These are phyloP conservation scores for Heterohyrax brucei DNA, from an alignment of 2,797 vertebrate genomes.

Conservation along the genomic window DNA sequence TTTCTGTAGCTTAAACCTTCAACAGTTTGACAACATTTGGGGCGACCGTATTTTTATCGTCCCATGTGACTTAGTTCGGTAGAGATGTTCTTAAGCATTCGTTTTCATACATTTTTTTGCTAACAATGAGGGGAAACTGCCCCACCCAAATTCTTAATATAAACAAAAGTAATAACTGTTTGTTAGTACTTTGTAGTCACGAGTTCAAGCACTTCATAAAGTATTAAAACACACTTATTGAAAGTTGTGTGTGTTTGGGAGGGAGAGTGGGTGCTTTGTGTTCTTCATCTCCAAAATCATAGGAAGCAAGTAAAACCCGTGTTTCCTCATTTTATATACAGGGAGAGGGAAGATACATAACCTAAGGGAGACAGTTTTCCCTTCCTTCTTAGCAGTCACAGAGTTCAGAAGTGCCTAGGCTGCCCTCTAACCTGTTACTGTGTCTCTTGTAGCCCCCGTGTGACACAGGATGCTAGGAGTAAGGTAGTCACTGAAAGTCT, in stretches of 20 bases:
- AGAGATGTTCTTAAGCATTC: slow-evolving; percentile 49
- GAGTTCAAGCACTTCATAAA: neutral
- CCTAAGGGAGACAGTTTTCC: neutral
- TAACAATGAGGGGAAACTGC: neutral
- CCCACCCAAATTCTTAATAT: slow-evolving; percentile 6
- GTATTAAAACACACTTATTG: slow-evolving; percentile 30
- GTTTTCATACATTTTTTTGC: neutral
- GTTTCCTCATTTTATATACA: neutral
- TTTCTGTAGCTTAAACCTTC: neutral
- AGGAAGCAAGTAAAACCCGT: neutral
- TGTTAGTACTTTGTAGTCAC: slow-evolving; percentile 24
- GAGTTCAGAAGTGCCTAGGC: neutral
- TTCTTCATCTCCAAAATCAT: neutral
- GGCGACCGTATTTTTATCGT: neutral
- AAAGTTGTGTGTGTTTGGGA: slow-evolving; percentile 22
- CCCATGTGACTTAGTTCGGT: neutral
- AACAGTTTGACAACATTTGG: neutral
- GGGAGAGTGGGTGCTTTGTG: neutral
- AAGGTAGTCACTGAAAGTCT: neutral
- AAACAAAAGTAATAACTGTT: slow-evolving; percentile 19
- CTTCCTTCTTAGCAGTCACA: neutral
- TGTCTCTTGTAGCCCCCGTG: neutral
- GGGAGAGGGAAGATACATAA: neutral
- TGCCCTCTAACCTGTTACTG: neutral
- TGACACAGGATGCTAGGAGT: neutral